Percentiles rank a stretch among this genome's conserved stretches.
Evolutionary conservation across 2,113 vertebrate species (phyloP).

Genomic region (Sander lucioperca): DNA sequence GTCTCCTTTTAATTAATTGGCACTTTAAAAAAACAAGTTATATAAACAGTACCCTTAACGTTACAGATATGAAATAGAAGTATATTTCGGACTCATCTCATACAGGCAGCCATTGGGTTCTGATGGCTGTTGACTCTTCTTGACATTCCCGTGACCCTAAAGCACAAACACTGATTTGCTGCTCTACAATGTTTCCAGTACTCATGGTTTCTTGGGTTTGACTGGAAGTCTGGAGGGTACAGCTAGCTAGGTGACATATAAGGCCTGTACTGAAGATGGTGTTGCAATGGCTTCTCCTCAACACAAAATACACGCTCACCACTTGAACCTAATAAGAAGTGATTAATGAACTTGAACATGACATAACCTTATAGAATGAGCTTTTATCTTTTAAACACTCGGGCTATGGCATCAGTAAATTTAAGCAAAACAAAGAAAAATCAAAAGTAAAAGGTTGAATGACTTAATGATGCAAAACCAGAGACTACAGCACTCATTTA

Average conservation of each 20-base stretch:
- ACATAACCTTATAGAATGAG: constrained; percentile 48
- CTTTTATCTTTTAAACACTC: constrained; percentile 53
- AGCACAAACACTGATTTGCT: constrained; percentile 39
- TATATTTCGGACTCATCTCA: constrained; percentile 71
- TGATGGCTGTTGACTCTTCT: constrained; percentile 46
- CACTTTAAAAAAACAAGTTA: constrained; percentile 85
- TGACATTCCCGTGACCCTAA: constrained; percentile 48
- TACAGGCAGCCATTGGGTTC: constrained; percentile 70
- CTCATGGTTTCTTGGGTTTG: constrained; percentile 27
- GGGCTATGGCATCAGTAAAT: constrained; percentile 49
- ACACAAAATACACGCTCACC: constrained; percentile 49
- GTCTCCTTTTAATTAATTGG: constrained; percentile 84
- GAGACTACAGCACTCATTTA: constrained; percentile 90
- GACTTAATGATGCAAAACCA: constrained; percentile 86
- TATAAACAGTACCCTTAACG: constrained; percentile 85
- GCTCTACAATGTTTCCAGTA: constrained; percentile 46
- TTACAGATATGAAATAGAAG: constrained; percentile 81
- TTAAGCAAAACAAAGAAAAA: constrained; percentile 69
- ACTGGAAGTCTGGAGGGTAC: constrained; percentile 45
- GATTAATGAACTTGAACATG: constrained; percentile 46
- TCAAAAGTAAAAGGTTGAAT: constrained; percentile 75
- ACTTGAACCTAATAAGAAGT: constrained; percentile 53
- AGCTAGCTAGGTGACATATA: constrained; percentile 61
- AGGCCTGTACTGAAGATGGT: constrained; percentile 75
- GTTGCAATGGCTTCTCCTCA: constrained; percentile 67